Percentiles rank a stretch among this genome's conserved stretches.
Conservation (phyloP, 2,888 invertebrate species). For the Dasysyrphus tricinctus region DNA sequence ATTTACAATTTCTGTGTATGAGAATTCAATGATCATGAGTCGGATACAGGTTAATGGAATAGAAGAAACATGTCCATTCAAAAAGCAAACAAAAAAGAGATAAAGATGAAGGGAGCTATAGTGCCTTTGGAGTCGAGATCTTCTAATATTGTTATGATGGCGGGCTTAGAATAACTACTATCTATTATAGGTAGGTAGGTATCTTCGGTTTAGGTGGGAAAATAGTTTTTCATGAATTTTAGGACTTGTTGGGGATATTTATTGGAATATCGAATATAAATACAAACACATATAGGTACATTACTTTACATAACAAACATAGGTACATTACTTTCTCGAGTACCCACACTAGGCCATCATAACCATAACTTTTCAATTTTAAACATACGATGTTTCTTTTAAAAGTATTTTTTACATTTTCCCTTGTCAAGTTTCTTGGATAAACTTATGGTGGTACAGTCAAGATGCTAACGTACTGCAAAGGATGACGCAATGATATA, state of each 20-base stretch:
- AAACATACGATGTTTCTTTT: neutral
- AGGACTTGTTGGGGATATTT: too few species aligned
- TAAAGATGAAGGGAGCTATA: too few species aligned
- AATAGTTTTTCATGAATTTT: too few species aligned
- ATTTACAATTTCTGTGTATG: constrained; percentile 35
- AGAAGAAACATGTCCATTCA: neutral
- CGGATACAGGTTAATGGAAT: neutral
- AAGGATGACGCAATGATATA: constrained; percentile 35
- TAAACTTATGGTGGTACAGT: neutral
- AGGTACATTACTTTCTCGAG: neutral
- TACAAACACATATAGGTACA: too few species aligned
- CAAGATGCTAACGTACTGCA: constrained; percentile 20
- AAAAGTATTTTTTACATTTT: neutral
- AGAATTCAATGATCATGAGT: constrained; percentile 3
- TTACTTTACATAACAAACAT: neutral
- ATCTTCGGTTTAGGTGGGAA: too few species aligned
- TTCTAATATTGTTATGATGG: too few species aligned
- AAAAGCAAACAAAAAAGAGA: neutral
- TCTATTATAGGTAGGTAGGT: too few species aligned
- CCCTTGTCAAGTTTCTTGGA: neutral
- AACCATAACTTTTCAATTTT: too few species aligned
- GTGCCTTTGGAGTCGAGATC: too few species aligned
- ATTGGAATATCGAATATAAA: too few species aligned
- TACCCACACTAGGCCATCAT: neutral
- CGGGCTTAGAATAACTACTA: too few species aligned